Base-by-base conservation (phyloP, 2,888 invertebrate species). In the Theretra japonica region DNA sequence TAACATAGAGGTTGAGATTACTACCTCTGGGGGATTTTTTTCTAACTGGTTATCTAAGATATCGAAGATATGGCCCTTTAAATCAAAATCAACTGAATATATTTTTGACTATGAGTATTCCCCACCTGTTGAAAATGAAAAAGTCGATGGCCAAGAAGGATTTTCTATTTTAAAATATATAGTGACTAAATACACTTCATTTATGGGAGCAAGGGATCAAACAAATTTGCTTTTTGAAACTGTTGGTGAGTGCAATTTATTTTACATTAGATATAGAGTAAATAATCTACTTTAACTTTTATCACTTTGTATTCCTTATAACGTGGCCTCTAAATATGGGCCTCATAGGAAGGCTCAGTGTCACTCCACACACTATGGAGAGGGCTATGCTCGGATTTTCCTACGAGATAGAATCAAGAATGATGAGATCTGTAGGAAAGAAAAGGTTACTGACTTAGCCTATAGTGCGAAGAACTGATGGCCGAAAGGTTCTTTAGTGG, bases 111-210 rank as follows among this genome's bases (percentile, higher is more conserved):
- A 83, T 57, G 88, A 87, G 21, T 78, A 82, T 21, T 77, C 78
- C 72, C 73, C 84, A 19, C 78, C 79, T 59, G 77, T 84, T 74
- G 80, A 81, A 50, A 79, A 73, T 74, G 77, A 82, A 65, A 81
- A 82, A 59, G 76, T 75, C 57, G 81, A 86, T 71, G 77, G 80
- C 28, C 80, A 84, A 72, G 86, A 88, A 75, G 82, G 86, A 50
- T 93, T 91, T 80, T 93, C 93, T 62, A 86, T 93, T 75, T 70
- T 90, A 57, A 86, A 84, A 69, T 94, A 92, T 75, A 73, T 93
- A n/a, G 78, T 85, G 70, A 79, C 86, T 56, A 84, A 84, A 56
- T 92, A 90, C 76, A 85, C 87, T 74, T 86, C 88, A 50, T 80
- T 93, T 15, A 87, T 91, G 83, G 91, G 91, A n/a, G 82, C 81